Conservation (phyloP, 2,888 invertebrate genomes). For the Acleris literana region DNA sequence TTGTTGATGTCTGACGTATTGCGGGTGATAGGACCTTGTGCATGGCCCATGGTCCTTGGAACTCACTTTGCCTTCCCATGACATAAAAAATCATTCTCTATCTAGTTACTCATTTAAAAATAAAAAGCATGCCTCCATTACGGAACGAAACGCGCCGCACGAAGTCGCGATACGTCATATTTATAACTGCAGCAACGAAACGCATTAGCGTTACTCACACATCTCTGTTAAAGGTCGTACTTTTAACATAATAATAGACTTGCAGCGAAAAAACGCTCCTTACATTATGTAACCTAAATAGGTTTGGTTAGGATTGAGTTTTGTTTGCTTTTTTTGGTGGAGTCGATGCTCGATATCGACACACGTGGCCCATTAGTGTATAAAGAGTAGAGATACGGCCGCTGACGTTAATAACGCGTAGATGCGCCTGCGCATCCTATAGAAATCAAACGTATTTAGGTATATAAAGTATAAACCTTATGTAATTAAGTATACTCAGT, state of each 20-base stretch:
- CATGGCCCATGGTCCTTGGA: no score
- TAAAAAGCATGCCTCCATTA: conserved; percentile 37
- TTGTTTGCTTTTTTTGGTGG: conserved; percentile 26
- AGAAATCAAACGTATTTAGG: conserved; percentile 46
- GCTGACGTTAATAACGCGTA: conserved; percentile 51
- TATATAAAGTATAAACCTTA: no score
- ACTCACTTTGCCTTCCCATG: no score
- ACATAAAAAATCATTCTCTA: background rate
- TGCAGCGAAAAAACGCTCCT: conserved; percentile 3
- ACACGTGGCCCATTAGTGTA: conserved; percentile 67
- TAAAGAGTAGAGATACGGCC: conserved; percentile 50
- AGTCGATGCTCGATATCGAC: conserved; percentile 53
- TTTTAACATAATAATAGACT: conserved; percentile 63
- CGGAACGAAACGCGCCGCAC: conserved; percentile 42
- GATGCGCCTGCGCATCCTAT: conserved; percentile 52
- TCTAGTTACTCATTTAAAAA: conserved; percentile 34
- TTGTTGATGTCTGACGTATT: no score
- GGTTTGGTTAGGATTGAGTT: conserved; percentile 31
- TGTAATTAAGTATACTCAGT: no score
- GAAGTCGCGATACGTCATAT: conserved; percentile 62
- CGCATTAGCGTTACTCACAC: conserved; percentile 69
- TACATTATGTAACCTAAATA: background rate
- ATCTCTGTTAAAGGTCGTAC: conserved; percentile 55
- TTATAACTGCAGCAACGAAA: conserved; percentile 69
- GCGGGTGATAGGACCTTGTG: no score